A percentile compares a stretch with the other conserved stretches of the same genome.
Evolutionary conservation across 2,888 invertebrate genomes (phyloP).

Genomic region (Dryomyza anilis): DNA sequence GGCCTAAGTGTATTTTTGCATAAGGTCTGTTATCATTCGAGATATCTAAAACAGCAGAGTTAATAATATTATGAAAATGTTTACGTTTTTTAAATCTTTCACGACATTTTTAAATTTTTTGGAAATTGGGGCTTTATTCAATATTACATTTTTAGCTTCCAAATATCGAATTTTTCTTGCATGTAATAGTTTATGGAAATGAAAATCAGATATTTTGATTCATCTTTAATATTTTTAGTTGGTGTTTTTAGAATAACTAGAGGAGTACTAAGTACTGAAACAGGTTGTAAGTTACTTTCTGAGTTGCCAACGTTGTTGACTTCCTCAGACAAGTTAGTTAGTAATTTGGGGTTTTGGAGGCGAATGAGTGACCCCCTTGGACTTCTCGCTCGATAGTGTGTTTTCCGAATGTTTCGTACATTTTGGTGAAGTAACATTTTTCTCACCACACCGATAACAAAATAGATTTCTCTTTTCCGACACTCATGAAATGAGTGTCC

Average conservation of each 20-base stretch:
- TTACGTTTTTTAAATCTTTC: not conserved
- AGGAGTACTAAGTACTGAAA: not conserved
- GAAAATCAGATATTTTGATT: not conserved
- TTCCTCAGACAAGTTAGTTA: not conserved
- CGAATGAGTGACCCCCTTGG: not conserved
- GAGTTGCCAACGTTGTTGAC: not conserved
- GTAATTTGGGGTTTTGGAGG: not conserved
- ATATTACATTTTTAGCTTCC: not conserved
- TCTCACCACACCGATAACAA: constrained; percentile 1
- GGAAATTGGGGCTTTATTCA: not conserved
- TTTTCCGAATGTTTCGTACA: not conserved
- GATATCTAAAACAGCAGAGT: not conserved
- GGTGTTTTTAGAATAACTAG: not conserved
- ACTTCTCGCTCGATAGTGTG: not conserved
- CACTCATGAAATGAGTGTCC: constrained; percentile 16
- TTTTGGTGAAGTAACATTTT: not conserved
- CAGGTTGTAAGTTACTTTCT: too few species aligned
- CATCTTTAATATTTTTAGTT: not conserved
- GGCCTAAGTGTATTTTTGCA: not conserved
- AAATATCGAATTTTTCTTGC: not conserved
- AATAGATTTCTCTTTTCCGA: not conserved
- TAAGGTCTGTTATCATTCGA: not conserved
- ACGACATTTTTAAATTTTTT: not conserved
- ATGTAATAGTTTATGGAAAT: not conserved
- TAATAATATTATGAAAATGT: not conserved